These are phyloP conservation scores for Tupaia chinensis DNA, from an alignment of 2,113 vertebrate genomes.

Conservation along the genomic window DNA sequence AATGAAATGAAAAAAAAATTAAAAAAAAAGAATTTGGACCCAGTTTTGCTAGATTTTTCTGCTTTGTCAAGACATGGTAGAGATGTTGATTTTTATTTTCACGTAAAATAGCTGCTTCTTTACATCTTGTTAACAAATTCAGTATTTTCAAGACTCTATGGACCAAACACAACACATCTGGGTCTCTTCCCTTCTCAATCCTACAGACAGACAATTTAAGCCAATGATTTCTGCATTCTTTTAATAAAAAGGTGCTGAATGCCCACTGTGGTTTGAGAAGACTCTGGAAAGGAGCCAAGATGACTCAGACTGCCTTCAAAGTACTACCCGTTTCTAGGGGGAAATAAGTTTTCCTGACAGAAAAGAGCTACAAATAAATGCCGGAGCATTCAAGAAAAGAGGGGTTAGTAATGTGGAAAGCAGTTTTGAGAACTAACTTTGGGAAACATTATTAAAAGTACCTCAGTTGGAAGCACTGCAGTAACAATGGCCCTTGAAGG, in stretches of 20 bases:
- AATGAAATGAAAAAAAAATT: no score
- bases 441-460: not conserved
- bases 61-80: not conserved
- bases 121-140: not conserved
- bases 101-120: not conserved
- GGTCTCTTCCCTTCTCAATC: not conserved
- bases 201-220: not conserved
- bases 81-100: not conserved
- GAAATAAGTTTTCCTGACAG: constrained; percentile 53
- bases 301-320: constrained; percentile 52
- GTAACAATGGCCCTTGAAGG: not conserved
- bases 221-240: not conserved
- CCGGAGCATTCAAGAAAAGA: not conserved
- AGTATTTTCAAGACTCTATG: not conserved
- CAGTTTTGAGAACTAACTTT: constrained; percentile 9
- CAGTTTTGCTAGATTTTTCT: not conserved
- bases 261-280: not conserved
- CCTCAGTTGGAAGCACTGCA: not conserved
- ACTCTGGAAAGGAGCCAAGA: constrained; percentile 17
- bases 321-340: constrained; percentile 31
- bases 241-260: constrained; percentile 14
- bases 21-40: not conserved
- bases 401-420: not conserved
- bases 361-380: not conserved
- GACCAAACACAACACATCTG: not conserved